Percentiles rank a stretch among this genome's conserved stretches.
phyloP scores from a whole-genome alignment of 2,113 vertebrate species.

The Cottus gobio region DNA sequence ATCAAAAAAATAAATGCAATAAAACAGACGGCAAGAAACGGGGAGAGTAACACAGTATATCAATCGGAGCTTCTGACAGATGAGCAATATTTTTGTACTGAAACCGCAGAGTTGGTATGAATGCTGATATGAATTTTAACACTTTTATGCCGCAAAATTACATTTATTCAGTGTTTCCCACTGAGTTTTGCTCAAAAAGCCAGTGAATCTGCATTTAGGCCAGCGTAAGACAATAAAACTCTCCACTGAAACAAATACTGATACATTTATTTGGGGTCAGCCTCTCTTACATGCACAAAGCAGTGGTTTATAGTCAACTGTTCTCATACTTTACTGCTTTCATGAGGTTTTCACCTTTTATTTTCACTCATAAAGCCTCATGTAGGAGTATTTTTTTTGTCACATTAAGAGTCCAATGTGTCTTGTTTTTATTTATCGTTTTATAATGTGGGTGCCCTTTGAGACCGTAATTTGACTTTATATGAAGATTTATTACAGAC shows the following conservation, averaged over 20 bases:
- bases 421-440: conserved; percentile 25
- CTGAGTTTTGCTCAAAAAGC: conserved; percentile 27
- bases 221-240: conserved; percentile 24
- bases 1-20: too few relatives aligned
- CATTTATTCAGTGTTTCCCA: conserved; percentile 13
- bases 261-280: conserved; percentile 7
- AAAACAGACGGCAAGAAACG: neutral
- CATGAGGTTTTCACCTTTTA: conserved; percentile 1
- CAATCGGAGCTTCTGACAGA: conserved; percentile 30
- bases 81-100: conserved; percentile 8
- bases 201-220: conserved; percentile 9
- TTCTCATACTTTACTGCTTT: neutral
- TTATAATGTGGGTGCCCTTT: conserved; percentile 24
- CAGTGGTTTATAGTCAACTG: conserved; percentile 19
- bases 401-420: neutral
- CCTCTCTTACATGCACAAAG: neutral
- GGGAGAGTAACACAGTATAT: neutral
- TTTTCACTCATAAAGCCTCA: neutral
- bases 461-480: conserved; percentile 25
- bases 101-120: conserved; percentile 7
- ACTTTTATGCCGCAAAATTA: conserved; percentile 27
- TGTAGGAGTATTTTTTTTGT: conserved; percentile 5
- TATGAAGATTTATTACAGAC: conserved; percentile 13
- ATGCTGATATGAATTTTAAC: conserved; percentile 28
- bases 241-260: conserved; percentile 12